These are phyloP conservation scores for Ganaspis sp. DNA, from an alignment of 1,140 invertebrate species.

Conservation along the genomic window DNA sequence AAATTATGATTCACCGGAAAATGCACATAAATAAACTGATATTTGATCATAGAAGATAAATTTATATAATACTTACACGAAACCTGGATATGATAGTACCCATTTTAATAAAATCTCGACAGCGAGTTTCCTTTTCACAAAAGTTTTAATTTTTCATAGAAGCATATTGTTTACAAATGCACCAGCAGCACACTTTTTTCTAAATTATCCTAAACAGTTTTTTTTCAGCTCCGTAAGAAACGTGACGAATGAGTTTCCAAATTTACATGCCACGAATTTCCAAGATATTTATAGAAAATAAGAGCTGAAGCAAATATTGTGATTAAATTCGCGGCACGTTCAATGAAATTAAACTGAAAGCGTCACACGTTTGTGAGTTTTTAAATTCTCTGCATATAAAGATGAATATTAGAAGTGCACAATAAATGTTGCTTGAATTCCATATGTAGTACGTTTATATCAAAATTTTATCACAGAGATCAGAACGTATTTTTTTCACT, in stretches of 20 bases:
- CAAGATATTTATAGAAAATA: constrained; percentile 28
- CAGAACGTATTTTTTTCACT: constrained; percentile 21
- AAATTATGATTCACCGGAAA: constrained; percentile 40
- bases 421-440: neutral
- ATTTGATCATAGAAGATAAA: constrained; percentile 32
- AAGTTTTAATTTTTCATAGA: constrained; percentile 44
- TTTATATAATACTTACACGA: constrained; percentile 65
- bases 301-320: constrained; percentile 1
- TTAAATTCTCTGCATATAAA: neutral
- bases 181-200: neutral
- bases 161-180: constrained; percentile 46
- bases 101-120: constrained; percentile 57
- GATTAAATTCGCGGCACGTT: neutral
- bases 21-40: constrained; percentile 34
- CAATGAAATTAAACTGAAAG: neutral
- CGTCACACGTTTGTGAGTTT: neutral
- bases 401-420: neutral
- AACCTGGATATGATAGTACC: constrained; percentile 72
- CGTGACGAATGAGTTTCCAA: neutral
- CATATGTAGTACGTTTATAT: neutral
- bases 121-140: constrained; percentile 18
- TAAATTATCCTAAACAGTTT: neutral
- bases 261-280: neutral
- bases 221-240: neutral
- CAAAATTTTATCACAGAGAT: neutral